phyloP scores from a whole-genome alignment of 2,113 vertebrate genomes.

The Cettia cetti region DNA sequence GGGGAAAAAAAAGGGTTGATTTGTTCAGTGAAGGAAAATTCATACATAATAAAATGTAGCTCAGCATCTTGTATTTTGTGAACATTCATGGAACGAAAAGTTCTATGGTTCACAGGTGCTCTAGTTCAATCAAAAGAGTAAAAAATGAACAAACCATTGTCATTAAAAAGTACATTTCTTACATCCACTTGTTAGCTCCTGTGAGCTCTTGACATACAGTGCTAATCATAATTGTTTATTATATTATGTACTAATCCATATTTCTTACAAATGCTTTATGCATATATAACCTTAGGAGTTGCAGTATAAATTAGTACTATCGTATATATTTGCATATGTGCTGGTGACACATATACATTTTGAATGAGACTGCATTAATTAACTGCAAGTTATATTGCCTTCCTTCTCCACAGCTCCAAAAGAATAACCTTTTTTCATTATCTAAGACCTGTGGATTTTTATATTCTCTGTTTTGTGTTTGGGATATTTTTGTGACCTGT shows the following conservation, averaged over 20 bases:
- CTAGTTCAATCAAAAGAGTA: background rate
- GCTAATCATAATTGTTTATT: slow-evolving; percentile 2
- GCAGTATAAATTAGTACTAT: background rate
- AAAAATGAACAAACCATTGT: background rate
- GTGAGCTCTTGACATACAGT: background rate
- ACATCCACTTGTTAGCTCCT: background rate
- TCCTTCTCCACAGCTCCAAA: background rate
- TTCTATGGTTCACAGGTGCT: background rate
- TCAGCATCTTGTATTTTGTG: background rate
- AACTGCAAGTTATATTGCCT: slow-evolving; percentile 17
- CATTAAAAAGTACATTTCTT: background rate
- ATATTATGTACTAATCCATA: background rate
- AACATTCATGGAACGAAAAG: background rate
- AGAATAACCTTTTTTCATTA: background rate
- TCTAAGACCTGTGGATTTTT: background rate
- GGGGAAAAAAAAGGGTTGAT: background rate
- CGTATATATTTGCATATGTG: background rate
- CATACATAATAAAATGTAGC: background rate
- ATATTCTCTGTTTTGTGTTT: background rate
- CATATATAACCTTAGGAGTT: background rate
- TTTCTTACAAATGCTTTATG: background rate
- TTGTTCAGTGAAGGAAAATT: background rate
- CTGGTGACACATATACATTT: background rate
- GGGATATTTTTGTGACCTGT: slow-evolving; percentile 23
- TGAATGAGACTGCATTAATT: slow-evolving; percentile 8